Conservation (phyloP, 1,140 invertebrate genomes). For the Papilio machaon region DNA sequence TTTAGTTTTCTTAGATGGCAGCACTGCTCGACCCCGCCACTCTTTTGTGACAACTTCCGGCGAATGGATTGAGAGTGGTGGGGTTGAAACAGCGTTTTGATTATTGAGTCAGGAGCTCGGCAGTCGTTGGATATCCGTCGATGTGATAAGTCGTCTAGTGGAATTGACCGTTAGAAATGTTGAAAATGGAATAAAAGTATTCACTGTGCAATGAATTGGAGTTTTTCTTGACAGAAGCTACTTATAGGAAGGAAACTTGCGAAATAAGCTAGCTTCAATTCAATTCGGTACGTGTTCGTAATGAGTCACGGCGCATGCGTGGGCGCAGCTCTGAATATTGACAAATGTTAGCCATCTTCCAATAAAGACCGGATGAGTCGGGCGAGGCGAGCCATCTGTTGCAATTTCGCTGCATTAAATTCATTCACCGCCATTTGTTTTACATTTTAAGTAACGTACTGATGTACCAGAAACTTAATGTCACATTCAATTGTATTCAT, state of each 20-base stretch:
- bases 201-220: too few relatives aligned
- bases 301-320: slow-evolving; percentile 25
- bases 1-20: too few relatives aligned
- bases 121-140: too few relatives aligned
- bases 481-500: background rate
- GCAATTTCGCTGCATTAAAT: slow-evolving; percentile 34
- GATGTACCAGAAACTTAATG: slow-evolving; percentile 9
- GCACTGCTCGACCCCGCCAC: too few relatives aligned
- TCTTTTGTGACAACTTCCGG: too few relatives aligned
- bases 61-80: too few relatives aligned
- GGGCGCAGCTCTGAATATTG: slow-evolving; percentile 31
- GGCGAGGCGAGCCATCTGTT: slow-evolving; percentile 26
- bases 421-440: slow-evolving; percentile 18
- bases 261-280: background rate
- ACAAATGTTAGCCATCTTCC: slow-evolving; percentile 36
- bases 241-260: background rate
- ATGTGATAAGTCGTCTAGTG: too few relatives aligned
- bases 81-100: too few relatives aligned
- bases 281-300: background rate
- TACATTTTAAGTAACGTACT: slow-evolving; percentile 18
- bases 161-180: too few relatives aligned
- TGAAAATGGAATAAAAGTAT: too few relatives aligned
- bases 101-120: too few relatives aligned
- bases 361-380: slow-evolving; percentile 33
- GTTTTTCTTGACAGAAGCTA: too few relatives aligned